phyloP scores from a whole-genome alignment of 1,140 invertebrate species.

The Riptortus pedestris region DNA sequence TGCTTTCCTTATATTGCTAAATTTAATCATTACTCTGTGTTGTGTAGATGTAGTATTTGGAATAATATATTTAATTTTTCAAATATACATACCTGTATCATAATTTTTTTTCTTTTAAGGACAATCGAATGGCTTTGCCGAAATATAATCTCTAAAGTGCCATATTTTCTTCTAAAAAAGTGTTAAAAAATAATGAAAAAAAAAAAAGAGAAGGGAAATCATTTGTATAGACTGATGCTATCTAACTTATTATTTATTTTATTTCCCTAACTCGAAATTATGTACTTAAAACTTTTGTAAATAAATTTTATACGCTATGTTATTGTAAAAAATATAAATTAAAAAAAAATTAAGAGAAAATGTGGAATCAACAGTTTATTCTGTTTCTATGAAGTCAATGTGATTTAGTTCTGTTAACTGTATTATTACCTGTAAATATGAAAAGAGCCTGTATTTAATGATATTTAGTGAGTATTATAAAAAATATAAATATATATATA shows the following conservation, averaged over 20 bases:
- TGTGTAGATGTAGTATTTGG: no score
- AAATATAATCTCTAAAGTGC: background rate
- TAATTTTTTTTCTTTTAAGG: no score
- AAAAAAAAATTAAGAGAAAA: background rate
- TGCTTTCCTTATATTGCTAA: no score
- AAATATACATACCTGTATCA: no score
- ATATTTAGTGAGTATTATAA: slow-evolving; percentile 18
- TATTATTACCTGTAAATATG: slow-evolving; percentile 12
- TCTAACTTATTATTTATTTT: slow-evolving; percentile 9
- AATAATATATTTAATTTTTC: no score
- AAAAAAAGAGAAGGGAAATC: background rate
- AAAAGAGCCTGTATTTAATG: slow-evolving; percentile 17
- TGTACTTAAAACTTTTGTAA: slow-evolving; percentile 16
- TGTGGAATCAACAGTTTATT: slow-evolving; percentile 5
- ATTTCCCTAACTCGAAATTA: slow-evolving; percentile 9
- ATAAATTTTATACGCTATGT: slow-evolving; percentile 12
- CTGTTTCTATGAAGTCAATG: slow-evolving; percentile 19
- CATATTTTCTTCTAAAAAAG: background rate
- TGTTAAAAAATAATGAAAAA: background rate
- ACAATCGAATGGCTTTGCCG: background rate
- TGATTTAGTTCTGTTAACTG: slow-evolving; percentile 20
- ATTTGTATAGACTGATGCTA: slow-evolving; percentile 9
- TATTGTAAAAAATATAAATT: background rate
- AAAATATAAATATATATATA: slow-evolving; percentile 15
- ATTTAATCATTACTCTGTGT: no score